Evolutionary conservation across 2,797 vertebrate genomes (phyloP), one percentile per base, ranked within the genome.

Genomic region (Sebastes oblongus): DNA sequence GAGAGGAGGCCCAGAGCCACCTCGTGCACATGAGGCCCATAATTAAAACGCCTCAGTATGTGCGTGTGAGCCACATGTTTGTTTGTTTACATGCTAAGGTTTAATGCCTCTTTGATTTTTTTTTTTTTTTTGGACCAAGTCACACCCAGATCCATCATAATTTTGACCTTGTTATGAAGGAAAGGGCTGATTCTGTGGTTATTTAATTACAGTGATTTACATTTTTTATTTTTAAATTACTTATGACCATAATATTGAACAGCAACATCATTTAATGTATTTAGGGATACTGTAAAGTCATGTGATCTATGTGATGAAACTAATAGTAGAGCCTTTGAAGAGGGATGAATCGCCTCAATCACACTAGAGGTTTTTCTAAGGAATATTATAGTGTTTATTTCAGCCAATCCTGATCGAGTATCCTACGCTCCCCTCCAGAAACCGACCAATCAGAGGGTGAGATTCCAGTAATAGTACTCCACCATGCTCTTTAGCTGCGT

Each of bases 351-450:
- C 5, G 12, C 30, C 59, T 71, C 55, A 24, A 24, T 58, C 62
- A 36, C 29, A 22, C 30, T 11, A 25, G 4, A 39, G 3, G 10
- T 55, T 81, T 56, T 39, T 34, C 11, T 14, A 27, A 58, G 20
- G 54, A 54, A 42, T 59, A 62, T 30, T 36, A 18, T 16, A 56
- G 60, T 66, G n/a, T 60, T 62, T 18, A 4, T 27, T 86, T 36
- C 60, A 85, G 42, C 94, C 95, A 96, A 95, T 95, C 83, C 10
- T 5, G 27, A 68, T 36, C n/a, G 13, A 75, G 66, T 25, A 59
- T 75, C 30, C 18, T 42, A 70, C 89, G 87, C 84, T 85, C 87
- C 90, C 86, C 81, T 84, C 70, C 13, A 1, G 8, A 39, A 77
- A 29, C 11, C 13, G 69, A 81, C 95, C 94, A 95, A 95, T 95